phyloP scores from a whole-genome alignment of 2,888 invertebrate genomes.

The Galerucella pusilla region DNA sequence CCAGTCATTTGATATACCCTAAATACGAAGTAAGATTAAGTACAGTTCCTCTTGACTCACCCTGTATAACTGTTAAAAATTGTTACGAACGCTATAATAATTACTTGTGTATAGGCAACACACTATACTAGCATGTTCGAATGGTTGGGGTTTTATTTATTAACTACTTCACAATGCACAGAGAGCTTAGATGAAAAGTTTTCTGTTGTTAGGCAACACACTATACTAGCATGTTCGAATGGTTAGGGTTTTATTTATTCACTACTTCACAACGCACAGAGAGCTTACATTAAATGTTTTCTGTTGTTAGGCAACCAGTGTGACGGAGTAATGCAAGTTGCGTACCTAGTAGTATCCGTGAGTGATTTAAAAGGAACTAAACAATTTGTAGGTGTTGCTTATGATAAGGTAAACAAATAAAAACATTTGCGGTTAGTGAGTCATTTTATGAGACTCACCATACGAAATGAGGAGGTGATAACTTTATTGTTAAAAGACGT shows the following conservation, averaged over 20 bases:
- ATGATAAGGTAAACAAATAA: conserved; percentile 28
- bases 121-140: not conserved
- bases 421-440: conserved; percentile 30
- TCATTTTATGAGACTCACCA: conserved; percentile 24
- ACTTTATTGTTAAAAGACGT: not conserved
- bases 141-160: not conserved
- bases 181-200: too few relatives aligned
- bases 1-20: too few relatives aligned
- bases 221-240: not conserved
- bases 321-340: conserved; percentile 9
- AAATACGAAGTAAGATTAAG: too few relatives aligned
- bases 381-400: not conserved
- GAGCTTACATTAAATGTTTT: not conserved
- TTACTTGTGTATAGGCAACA: not conserved
- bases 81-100: too few relatives aligned
- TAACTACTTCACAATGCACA: too few relatives aligned
- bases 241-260: not conserved
- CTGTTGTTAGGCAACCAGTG: not conserved
- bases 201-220: conserved; percentile 6
- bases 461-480: conserved; percentile 21
- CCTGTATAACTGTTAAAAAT: too few relatives aligned
- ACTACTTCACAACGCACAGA: too few relatives aligned
- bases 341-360: not conserved
- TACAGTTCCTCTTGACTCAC: too few relatives aligned
- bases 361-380: not conserved